phyloP scores from a whole-genome alignment of 2,113 vertebrate genomes.

The Hypanus sabinus region DNA sequence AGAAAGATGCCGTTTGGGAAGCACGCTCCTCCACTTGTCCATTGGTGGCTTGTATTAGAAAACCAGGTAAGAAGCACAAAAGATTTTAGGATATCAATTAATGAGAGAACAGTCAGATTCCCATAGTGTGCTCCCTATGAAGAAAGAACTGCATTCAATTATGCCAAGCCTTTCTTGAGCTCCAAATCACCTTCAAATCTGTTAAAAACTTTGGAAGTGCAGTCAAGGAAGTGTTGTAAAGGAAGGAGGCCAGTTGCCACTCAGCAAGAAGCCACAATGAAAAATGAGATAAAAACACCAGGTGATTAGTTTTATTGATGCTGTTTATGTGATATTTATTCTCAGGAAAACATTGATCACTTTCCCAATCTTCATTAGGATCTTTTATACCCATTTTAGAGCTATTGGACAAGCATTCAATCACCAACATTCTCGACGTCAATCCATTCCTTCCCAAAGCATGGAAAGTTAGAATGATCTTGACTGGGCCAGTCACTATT shows the following conservation, averaged over 20 bases:
- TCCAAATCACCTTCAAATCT: neutral
- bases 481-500: neutral
- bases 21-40: neutral
- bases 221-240: no score
- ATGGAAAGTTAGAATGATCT: neutral
- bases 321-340: no score
- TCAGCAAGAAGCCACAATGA: neutral
- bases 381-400: neutral
- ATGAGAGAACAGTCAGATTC: neutral
- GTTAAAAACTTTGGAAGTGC: neutral
- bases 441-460: neutral
- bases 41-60: neutral
- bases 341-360: no score
- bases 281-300: no score
- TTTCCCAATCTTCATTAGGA: no score
- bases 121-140: neutral
- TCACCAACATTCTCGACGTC: neutral
- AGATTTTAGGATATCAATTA: neutral
- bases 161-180: neutral
- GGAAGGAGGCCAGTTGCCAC: neutral
- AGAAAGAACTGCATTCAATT: neutral
- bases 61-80: neutral
- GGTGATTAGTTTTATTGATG: no score
- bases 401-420: neutral
- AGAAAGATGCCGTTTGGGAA: neutral